Base-by-base conservation (phyloP, 1,140 invertebrate species). In the Leptinotarsa texana region DNA sequence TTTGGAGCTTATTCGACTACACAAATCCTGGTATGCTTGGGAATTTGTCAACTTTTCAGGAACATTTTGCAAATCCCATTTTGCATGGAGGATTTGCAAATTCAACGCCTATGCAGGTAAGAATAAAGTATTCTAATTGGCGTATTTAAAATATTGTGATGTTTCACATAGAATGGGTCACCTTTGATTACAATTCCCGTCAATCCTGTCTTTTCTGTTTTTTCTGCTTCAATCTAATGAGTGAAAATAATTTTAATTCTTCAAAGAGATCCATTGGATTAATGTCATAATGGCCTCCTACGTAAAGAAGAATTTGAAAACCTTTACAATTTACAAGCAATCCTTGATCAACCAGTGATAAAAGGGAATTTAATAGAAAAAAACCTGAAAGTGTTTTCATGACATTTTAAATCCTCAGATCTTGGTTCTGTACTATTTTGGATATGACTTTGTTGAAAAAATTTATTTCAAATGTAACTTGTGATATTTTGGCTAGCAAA, bases 1-100 rank as follows among this genome's bases (percentile, higher is more conserved):
- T 98, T 4, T 98, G 96, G 96, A 98, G 96, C 24, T 84, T 99
- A 13, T 97, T 99, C 88, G 97, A 99, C 86, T 99, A 99, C 85
- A 92, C 99, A 79, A 93, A 95, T 84, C 97, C 98, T 3, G 95
- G 96, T 1, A 94, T 98, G 85, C 87, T 98, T 63, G 97, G 97
- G 5, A 95, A 94, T n/a, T 85, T 98, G 67, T 91, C 91, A 78
- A 93, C 92, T 74, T 99, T 99, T 86, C 90, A 95, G 86, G 92
- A 96, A 79, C 91, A 97, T 85, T 98, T 98, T 87, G 92, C 94
- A 15, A 89, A 91, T 49, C 97, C 97, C 1, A 99, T 99, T 79
- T 95, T 94, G 13, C 93, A 96, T 81, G 97, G 97, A 49, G 96
- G 96, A 49, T 99, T 98, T 87, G 89, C 93, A 1, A 98, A 98